Percentiles rank a stretch among this genome's conserved stretches.
phyloP scores from a whole-genome alignment of 2,113 vertebrate species.

The Mobula birostris region DNA sequence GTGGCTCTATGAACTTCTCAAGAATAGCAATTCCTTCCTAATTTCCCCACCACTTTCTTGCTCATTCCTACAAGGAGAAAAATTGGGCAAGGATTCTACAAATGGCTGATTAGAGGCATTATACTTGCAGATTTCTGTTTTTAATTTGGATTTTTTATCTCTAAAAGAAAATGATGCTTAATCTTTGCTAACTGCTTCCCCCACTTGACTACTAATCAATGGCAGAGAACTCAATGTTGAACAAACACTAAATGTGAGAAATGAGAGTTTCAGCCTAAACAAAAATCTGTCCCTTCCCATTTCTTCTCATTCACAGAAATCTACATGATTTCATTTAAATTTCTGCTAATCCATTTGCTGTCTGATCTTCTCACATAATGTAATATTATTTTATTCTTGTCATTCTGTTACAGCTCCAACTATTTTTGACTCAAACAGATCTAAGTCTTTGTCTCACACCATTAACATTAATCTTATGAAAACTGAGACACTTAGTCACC shows the following conservation, averaged over 20 bases:
- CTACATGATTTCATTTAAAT: neutral
- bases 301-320: neutral
- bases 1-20: neutral
- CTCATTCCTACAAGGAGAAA: neutral
- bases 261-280: neutral
- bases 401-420: neutral
- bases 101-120: neutral
- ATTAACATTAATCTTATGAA: no score
- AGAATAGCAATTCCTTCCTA: neutral
- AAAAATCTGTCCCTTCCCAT: neutral
- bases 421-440: neutral
- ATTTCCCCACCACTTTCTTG: no score
- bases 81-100: neutral
- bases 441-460: no score
- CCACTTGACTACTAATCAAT: neutral
- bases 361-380: neutral
- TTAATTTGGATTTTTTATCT: no score
- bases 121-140: neutral
- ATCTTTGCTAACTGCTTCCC: neutral
- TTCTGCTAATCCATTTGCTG: neutral
- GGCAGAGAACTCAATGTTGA: neutral
- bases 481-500: no score
- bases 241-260: neutral
- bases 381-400: neutral
- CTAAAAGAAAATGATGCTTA: neutral